Evolutionary conservation across 1,140 invertebrate species (phyloP).

Genomic region (Mya arenaria): DNA sequence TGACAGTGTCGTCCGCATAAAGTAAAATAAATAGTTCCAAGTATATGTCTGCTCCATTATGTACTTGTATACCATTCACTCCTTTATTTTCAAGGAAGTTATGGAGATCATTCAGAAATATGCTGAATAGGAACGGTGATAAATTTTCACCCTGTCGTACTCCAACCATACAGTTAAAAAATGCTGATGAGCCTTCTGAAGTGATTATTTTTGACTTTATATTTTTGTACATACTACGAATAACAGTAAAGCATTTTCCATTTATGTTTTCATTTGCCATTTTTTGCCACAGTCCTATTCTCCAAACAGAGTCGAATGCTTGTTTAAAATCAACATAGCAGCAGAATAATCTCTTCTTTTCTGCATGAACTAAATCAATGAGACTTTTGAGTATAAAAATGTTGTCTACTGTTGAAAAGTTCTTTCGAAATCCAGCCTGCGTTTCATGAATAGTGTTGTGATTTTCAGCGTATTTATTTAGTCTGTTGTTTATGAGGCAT

Average conservation of each 20-base stretch:
- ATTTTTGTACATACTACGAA: slow-evolving; percentile 48
- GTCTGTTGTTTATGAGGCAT: no score
- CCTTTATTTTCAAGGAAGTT: background rate
- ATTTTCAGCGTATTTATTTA: no score
- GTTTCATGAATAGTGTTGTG: no score
- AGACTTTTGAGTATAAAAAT: no score
- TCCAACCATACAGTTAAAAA: slow-evolving; percentile 30
- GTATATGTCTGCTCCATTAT: background rate
- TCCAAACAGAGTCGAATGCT: no score
- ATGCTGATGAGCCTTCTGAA: background rate
- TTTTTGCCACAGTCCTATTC: no score
- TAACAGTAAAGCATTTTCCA: slow-evolving; percentile 43
- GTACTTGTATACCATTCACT: background rate
- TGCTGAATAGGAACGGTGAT: slow-evolving; percentile 39
- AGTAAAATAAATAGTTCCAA: background rate
- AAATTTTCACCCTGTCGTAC: slow-evolving; percentile 51
- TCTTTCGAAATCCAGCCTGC: no score
- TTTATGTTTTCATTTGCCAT: no score
- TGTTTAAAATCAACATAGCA: no score
- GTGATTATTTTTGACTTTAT: slow-evolving; percentile 8
- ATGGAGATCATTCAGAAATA: slow-evolving; percentile 52
- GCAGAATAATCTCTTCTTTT: no score
- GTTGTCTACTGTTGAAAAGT: no score
- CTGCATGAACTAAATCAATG: no score
- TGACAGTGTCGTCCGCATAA: slow-evolving; percentile 41